Conservation (phyloP, 2,113 vertebrate genomes). For the Syngnathus floridae region DNA sequence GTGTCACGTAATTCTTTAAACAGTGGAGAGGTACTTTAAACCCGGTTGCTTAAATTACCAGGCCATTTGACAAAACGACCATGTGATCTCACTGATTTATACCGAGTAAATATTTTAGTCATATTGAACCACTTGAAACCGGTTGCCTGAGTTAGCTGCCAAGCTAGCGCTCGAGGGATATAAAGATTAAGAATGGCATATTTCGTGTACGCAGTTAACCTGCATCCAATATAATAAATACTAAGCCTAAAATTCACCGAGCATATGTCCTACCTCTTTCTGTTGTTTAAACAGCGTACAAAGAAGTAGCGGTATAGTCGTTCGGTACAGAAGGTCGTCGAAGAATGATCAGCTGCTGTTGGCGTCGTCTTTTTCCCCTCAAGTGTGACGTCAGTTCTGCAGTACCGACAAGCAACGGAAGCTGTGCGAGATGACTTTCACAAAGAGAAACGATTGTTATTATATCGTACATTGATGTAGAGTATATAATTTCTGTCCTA, state of each 20-base stretch:
- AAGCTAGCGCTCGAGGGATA: background rate
- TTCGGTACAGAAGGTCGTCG: background rate
- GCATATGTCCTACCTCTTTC: background rate
- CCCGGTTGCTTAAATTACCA: background rate
- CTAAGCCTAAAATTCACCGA: background rate
- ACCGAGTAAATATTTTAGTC: background rate
- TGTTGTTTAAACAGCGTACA: background rate
- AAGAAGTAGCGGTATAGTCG: background rate
- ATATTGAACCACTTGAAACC: background rate
- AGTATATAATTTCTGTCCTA: background rate
- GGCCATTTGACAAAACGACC: background rate
- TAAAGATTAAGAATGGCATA: background rate
- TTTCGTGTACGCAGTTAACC: background rate
- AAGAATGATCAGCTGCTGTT: constrained; percentile 1
- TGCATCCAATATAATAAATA: background rate
- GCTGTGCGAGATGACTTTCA: background rate
- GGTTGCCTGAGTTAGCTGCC: background rate
- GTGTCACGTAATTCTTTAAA: background rate
- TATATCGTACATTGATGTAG: background rate
- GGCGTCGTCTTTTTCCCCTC: background rate
- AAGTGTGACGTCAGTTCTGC: background rate
- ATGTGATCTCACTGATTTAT: background rate
- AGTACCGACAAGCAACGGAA: background rate
- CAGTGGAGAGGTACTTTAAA: background rate
- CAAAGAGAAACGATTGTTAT: background rate